Evolutionary conservation across 2,113 vertebrate species (phyloP).

Genomic region (Aptenodytes patagonicus): DNA sequence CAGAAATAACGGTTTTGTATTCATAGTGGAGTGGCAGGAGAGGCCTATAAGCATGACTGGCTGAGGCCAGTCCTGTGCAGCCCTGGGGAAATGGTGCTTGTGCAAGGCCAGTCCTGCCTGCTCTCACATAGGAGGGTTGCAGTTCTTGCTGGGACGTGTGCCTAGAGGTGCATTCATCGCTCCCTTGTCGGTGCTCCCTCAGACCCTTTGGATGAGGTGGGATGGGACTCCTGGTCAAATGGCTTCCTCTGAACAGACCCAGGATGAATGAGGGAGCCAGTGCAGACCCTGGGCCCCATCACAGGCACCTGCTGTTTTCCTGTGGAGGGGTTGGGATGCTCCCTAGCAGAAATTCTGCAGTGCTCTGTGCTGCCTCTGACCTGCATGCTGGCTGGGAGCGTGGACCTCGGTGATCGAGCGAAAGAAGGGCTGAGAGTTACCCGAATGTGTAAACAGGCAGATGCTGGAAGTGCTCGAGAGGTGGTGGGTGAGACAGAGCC

Average conservation of each 20-base stretch:
- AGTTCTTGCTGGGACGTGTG: not conserved
- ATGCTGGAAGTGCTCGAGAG: not conserved
- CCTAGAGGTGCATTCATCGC: accelerated
- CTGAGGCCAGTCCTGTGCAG: not conserved
- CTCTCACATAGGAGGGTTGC: not conserved
- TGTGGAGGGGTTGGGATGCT: not conserved
- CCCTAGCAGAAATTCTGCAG: not conserved
- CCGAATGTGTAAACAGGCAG: not conserved
- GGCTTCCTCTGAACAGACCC: not conserved
- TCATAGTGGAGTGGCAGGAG: not conserved
- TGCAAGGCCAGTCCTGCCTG: not conserved
- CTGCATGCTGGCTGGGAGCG: not conserved
- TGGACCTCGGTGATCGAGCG: accelerated
- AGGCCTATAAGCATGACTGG: not conserved
- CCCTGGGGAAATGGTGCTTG: not conserved
- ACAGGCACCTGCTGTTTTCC: not conserved
- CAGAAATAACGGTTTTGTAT: slow-evolving; percentile 19
- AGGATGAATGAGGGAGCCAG: not conserved
- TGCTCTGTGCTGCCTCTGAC: not conserved
- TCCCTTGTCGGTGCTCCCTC: not conserved
- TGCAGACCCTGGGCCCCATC: not conserved
- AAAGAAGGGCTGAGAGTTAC: not conserved
- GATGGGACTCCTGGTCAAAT: not conserved
- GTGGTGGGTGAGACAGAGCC: not conserved
- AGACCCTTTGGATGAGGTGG: not conserved